A percentile compares a stretch with the other conserved stretches of the same genome.
Conservation (phyloP, 2,888 invertebrate species). For the Kryphioiulus occultus region DNA sequence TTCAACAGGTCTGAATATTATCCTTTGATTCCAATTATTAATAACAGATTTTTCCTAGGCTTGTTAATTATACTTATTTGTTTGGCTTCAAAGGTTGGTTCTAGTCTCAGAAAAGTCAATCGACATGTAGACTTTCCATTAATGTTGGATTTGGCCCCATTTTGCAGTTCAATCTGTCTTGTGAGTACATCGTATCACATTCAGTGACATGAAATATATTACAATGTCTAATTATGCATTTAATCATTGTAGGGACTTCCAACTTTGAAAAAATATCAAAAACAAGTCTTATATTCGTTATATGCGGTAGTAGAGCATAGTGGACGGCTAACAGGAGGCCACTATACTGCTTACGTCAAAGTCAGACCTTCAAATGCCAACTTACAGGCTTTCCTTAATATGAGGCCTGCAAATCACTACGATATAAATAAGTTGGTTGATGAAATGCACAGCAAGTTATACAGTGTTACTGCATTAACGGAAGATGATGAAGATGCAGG, state of each 20-base stretch:
- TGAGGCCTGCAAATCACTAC: slow-evolving; percentile 43
- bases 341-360: slow-evolving; percentile 95
- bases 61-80: background rate
- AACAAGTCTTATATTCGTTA: slow-evolving; percentile 80
- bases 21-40: slow-evolving; percentile 58
- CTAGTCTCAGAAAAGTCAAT: slow-evolving; percentile 80
- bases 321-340: slow-evolving; percentile 87
- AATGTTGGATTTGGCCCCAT: slow-evolving; percentile 86
- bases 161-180: slow-evolving; percentile 73
- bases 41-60: background rate
- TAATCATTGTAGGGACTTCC: slow-evolving; percentile 55
- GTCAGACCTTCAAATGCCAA: slow-evolving; percentile 63
- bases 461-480: slow-evolving; percentile 28
- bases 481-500: slow-evolving; percentile 56
- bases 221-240: background rate
- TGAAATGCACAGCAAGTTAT: slow-evolving; percentile 49
- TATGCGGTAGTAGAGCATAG: slow-evolving; percentile 96
- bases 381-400: slow-evolving; percentile 53
- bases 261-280: slow-evolving; percentile 66
- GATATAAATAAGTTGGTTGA: slow-evolving; percentile 52
- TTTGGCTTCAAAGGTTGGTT: slow-evolving; percentile 60
- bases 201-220: background rate
- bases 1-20: slow-evolving; percentile 76
- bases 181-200: slow-evolving; percentile 57
- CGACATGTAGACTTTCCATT: slow-evolving; percentile 88